These are phyloP conservation scores for Periphyllus acericola DNA, from an alignment of 2,888 invertebrate genomes.

Conservation along the genomic window DNA sequence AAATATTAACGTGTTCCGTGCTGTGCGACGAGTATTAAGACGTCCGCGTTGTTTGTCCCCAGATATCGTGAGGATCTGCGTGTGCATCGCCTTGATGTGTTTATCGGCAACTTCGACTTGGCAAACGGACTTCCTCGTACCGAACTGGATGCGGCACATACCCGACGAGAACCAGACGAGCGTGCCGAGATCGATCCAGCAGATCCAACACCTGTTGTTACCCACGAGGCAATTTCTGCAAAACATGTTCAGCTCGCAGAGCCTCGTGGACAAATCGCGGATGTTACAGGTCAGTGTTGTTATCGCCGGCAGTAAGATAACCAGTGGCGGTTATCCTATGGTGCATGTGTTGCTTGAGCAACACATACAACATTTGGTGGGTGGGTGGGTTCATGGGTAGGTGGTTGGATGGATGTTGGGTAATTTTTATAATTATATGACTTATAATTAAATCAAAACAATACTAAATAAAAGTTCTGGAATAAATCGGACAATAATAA, in stretches of 20 bases:
- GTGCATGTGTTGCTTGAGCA: too few species aligned
- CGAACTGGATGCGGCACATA: slow-evolving; percentile 14
- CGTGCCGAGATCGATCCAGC: not conserved
- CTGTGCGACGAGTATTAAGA: too few species aligned
- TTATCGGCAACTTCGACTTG: not conserved
- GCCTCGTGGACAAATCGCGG: not conserved
- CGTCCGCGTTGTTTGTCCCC: not conserved
- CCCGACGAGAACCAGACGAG: slow-evolving; percentile 20
- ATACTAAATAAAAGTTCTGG: too few species aligned
- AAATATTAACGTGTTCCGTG: too few species aligned
- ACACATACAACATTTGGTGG: too few species aligned
- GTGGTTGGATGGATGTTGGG: too few species aligned
- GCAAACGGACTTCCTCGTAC: not conserved
- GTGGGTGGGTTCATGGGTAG: too few species aligned
- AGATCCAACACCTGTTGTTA: not conserved
- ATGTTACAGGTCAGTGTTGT: not conserved
- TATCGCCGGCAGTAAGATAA: too few species aligned
- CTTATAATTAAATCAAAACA: too few species aligned
- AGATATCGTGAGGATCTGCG: not conserved
- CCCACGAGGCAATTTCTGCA: not conserved
- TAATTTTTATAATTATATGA: too few species aligned
- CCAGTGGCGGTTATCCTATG: too few species aligned
- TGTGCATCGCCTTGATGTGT: not conserved
- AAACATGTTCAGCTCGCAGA: slow-evolving; percentile 28
- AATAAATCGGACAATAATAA: too few species aligned